Evolutionary conservation across 2,113 vertebrate genomes (phyloP), one percentile per base, ranked within the genome.

Genomic region (Calonectris borealis): DNA sequence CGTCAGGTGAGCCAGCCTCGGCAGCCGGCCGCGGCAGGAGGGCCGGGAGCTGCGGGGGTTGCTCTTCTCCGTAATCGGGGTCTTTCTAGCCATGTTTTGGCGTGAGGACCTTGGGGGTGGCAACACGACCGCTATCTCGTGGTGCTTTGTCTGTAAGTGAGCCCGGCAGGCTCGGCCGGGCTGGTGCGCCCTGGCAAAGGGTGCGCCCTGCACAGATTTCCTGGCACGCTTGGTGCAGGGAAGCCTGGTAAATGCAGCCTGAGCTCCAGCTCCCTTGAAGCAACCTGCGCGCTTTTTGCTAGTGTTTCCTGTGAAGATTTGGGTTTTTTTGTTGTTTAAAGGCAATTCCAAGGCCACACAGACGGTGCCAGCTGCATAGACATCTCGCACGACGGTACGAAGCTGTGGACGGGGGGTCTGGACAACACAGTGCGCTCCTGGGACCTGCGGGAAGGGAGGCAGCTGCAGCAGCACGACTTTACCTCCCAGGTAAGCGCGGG

Each of bases 301-400:
- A 1, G 18, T 0, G 0, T n/a, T 49, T 18, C 22, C 36, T 40
- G 54, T 4, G 16, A 17, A 1, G n/a, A 16, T 10, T 24, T 42
- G 42, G 14, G 4, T 0, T 7, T 17, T 54, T 16, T 26, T 57
- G 11, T 27, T n/a, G 55, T 79, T 4, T 71, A 4, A 60, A 98
- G 99, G 98, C 99, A 99, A 97, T 99, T 99, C 98, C 99, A 99
- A 93, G 99, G 99, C 57, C 99, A 99, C 98, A 99, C 99, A 0
- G 99, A 99, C 0, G 99, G 99, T 9, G 99, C 99, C 91, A 99
- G 99, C 98, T 99, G 99, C 92, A 99, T 99, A 61, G 99, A 99
- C 51, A 99, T 99, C 93, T 99, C 99, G 7, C 99, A 99, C 0
- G 99, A 99, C 0, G 99, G 99, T 64, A 99, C 99, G 61, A 99